These are phyloP conservation scores for Drosophila ezoana DNA, from an alignment of 2,888 invertebrate species.

Conservation along the genomic window DNA sequence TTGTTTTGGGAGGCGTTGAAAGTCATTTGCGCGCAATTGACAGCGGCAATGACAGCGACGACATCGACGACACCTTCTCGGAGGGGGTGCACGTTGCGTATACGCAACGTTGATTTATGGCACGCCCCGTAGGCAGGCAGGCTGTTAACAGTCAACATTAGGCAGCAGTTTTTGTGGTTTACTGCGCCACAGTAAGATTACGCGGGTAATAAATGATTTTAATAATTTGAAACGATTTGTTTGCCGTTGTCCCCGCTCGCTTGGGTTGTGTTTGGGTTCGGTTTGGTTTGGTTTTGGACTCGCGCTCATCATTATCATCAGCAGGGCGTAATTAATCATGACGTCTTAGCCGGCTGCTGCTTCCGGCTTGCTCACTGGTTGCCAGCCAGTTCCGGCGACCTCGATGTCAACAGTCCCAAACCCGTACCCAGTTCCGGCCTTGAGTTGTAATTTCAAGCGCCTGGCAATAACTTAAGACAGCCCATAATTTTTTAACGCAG, in stretches of 20 bases:
- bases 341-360: slow-evolving; percentile 64
- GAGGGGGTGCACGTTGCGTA: slow-evolving; percentile 39
- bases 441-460: slow-evolving; percentile 49
- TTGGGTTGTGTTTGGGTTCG: slow-evolving; percentile 1
- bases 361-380: slow-evolving; percentile 44
- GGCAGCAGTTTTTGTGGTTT: slow-evolving; percentile 53
- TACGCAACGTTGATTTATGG: slow-evolving; percentile 66
- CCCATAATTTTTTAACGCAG: slow-evolving; percentile 8
- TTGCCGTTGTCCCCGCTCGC: slow-evolving; percentile 39
- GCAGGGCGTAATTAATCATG: slow-evolving; percentile 73
- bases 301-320: slow-evolving; percentile 66
- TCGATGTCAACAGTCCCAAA: slow-evolving; percentile 48
- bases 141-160: slow-evolving; percentile 36
- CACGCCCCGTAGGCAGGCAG: slow-evolving; percentile 17
- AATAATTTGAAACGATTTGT: slow-evolving; percentile 84
- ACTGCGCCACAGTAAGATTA: slow-evolving; percentile 62
- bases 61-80: slow-evolving; percentile 41
- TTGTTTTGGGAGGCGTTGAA: slow-evolving; percentile 60
- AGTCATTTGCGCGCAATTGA: slow-evolving; percentile 72
- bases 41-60: slow-evolving; percentile 68
- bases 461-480: slow-evolving; percentile 52
- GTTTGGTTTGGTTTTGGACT: slow-evolving; percentile 7
- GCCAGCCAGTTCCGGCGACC: slow-evolving; percentile 54
- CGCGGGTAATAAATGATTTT: slow-evolving; percentile 82
- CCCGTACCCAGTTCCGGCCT: slow-evolving; percentile 25